These are phyloP conservation scores for Aelia acuminata DNA, from an alignment of 2,888 invertebrate species.

Conservation along the genomic window DNA sequence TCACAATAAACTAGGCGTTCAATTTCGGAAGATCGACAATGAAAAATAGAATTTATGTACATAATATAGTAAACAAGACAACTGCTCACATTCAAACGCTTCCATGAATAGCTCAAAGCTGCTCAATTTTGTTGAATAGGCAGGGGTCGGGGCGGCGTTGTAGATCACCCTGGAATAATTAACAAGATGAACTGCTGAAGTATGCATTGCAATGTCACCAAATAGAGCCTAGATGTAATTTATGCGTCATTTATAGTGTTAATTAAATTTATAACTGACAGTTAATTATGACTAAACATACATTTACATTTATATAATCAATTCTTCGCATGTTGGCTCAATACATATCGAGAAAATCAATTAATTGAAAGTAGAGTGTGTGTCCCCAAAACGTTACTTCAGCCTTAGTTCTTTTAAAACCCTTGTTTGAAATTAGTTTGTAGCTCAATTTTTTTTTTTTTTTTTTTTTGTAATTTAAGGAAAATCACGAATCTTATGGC, in stretches of 20 bases:
- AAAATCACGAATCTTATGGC: too few species aligned
- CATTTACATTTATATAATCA: neutral
- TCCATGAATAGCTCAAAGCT: neutral
- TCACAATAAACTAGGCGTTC: too few species aligned
- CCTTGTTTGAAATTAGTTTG: too few species aligned
- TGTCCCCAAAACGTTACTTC: too few species aligned
- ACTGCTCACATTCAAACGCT: neutral
- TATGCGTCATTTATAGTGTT: neutral
- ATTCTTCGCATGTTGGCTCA: neutral
- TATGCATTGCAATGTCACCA: neutral
- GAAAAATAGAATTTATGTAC: neutral
- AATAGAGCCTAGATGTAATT: slow-evolving; percentile 6
- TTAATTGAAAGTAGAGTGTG: too few species aligned
- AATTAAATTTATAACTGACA: neutral
- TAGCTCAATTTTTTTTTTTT: too few species aligned
- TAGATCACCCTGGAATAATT: slow-evolving; percentile 4
- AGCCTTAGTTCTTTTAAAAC: too few species aligned
- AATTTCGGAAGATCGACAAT: too few species aligned
- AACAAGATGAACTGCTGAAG: slow-evolving; percentile 40
- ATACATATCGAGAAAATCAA: neutral
- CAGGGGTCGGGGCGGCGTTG: neutral
- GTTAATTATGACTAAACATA: neutral
- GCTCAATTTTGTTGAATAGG: slow-evolving; percentile 27
- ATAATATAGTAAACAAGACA: neutral
- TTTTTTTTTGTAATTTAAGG: too few species aligned